A percentile compares a stretch with the other conserved stretches of the same genome.
Conservation (phyloP, 2,888 invertebrate genomes). For the Deilephila porcellus region DNA sequence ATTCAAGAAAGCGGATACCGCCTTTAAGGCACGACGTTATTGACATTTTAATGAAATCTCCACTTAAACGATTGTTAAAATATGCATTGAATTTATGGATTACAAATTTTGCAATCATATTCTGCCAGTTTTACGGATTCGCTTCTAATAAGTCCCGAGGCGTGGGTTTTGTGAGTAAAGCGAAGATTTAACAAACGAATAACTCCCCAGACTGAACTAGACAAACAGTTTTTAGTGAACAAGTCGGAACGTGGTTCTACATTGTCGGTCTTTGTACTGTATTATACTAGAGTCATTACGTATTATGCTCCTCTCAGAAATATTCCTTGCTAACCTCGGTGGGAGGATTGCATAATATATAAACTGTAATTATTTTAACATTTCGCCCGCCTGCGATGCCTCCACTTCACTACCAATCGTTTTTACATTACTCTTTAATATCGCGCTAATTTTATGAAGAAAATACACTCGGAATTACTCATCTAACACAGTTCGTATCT, state of each 20-base stretch:
- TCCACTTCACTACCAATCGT: slow-evolving; percentile 55
- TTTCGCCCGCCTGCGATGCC: slow-evolving; percentile 54
- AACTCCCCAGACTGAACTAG: slow-evolving; percentile 43
- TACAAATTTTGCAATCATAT: slow-evolving; percentile 41
- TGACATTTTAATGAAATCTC: slow-evolving; percentile 67
- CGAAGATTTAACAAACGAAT: slow-evolving; percentile 43
- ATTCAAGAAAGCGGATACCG: slow-evolving; percentile 66
- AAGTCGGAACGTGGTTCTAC: slow-evolving; percentile 42
- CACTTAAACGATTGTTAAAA: slow-evolving; percentile 63
- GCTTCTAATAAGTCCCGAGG: slow-evolving; percentile 41
- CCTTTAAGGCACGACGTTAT: slow-evolving; percentile 58
- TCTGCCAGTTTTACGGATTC: slow-evolving; percentile 39
- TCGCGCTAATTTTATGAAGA: slow-evolving; percentile 5
- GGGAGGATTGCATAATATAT: slow-evolving; percentile 75
- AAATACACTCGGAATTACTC: slow-evolving; percentile 31
- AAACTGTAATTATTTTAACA: slow-evolving; percentile 74
- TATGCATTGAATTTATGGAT: slow-evolving; percentile 62
- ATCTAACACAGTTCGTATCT: neutral
- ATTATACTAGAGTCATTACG: slow-evolving; percentile 47
- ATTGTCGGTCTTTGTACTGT: slow-evolving; percentile 45
- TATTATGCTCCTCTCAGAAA: slow-evolving; percentile 66
- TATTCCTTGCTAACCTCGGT: slow-evolving; percentile 58
- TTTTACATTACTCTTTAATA: slow-evolving; percentile 54
- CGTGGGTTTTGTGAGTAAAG: slow-evolving; percentile 41
- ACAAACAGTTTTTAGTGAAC: slow-evolving; percentile 44